Conservation (phyloP, 2,113 vertebrate species). For the Mus spicilegus region DNA sequence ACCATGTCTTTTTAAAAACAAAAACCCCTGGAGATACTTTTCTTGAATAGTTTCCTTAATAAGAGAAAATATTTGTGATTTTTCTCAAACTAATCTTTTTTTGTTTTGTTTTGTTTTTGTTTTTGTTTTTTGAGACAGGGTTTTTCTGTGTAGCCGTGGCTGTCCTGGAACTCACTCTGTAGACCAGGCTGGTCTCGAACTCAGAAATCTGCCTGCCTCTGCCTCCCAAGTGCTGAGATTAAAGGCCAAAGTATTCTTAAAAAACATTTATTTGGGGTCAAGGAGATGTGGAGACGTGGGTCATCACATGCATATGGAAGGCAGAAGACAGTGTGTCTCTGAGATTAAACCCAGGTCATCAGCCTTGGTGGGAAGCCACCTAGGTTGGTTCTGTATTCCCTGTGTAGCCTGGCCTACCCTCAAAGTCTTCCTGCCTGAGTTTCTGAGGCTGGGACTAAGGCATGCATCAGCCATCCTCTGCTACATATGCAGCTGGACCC, state of each 20-base stretch:
- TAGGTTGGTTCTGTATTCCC: not conserved
- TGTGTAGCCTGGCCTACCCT: not conserved
- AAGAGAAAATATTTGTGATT: constrained; percentile 54
- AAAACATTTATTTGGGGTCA: not conserved
- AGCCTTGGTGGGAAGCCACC: not conserved
- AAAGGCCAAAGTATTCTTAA: no score
- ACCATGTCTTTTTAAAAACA: not conserved
- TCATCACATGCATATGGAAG: not conserved
- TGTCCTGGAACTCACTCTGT: no score
- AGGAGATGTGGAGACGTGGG: not conserved
- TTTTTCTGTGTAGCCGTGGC: no score
- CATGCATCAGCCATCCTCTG: not conserved
- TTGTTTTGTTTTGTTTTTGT: no score
- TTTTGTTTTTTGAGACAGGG: no score
- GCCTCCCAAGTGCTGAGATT: no score
- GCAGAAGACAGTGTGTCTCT: not conserved
- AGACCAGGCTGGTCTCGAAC: no score
- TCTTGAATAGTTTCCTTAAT: constrained; percentile 41
- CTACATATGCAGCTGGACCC: no score
- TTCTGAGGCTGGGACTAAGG: not conserved
- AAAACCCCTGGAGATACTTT: not conserved
- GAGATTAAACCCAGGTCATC: not conserved
- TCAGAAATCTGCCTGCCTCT: no score
- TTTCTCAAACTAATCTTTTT: constrained; percentile 6
- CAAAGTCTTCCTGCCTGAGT: not conserved